These are phyloP conservation scores for Platycercus adscitus DNA, from an alignment of 2,113 vertebrate species.

Conservation along the genomic window DNA sequence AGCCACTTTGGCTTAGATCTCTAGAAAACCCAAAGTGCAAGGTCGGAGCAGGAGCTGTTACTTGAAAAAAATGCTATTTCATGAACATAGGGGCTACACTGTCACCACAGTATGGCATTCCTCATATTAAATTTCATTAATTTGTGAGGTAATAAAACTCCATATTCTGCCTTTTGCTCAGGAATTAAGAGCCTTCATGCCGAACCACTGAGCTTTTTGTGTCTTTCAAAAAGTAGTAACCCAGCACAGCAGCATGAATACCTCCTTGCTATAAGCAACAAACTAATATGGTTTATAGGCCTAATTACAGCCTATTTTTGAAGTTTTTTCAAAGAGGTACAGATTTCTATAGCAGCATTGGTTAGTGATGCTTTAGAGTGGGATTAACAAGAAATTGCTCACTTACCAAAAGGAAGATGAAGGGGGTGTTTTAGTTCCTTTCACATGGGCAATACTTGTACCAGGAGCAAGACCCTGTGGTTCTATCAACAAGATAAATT, in stretches of 20 bases:
- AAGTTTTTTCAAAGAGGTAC: background rate
- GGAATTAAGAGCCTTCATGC: background rate
- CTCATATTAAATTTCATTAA: conserved; percentile 25
- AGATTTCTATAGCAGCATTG: background rate
- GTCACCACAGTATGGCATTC: conserved; percentile 18
- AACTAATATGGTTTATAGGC: background rate
- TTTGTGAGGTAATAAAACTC: conserved; percentile 25
- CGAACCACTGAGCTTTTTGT: background rate
- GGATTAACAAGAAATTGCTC: background rate
- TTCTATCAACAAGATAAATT: background rate
- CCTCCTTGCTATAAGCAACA: background rate
- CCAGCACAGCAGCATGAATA: background rate
- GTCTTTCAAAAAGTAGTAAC: background rate
- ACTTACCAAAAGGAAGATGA: background rate
- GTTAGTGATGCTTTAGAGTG: background rate
- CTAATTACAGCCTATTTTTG: background rate
- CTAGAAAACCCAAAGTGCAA: conserved; percentile 8
- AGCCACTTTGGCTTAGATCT: conserved; percentile 61
- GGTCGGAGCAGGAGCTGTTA: background rate
- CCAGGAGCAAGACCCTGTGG: background rate
- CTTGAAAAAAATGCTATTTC: conserved; percentile 28
- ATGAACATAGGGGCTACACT: background rate
- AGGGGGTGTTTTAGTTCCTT: background rate
- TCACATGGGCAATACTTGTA: background rate
- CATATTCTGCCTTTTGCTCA: background rate